Evolutionary conservation across 1,140 invertebrate species (phyloP).

Genomic region (Drosophila santomea): DNA sequence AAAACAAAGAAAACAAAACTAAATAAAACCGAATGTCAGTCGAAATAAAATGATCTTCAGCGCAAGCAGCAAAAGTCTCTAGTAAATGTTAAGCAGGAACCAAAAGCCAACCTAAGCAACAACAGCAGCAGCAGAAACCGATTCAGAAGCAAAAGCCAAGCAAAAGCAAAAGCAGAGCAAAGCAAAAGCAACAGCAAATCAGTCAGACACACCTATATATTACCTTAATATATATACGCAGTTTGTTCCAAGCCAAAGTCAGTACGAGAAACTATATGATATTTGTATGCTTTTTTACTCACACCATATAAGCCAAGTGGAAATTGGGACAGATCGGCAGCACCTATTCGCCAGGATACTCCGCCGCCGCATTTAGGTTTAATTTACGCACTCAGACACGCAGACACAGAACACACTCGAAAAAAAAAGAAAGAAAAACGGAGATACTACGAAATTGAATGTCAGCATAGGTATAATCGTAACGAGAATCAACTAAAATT

Average conservation of each 20-base stretch:
- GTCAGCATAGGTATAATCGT: constrained; percentile 71
- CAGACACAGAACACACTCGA: constrained; percentile 37
- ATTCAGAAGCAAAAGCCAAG: constrained; percentile 36
- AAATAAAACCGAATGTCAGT: constrained; percentile 47
- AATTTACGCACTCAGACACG: constrained; percentile 62
- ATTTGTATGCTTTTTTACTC: constrained; percentile 84
- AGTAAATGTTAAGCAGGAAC: constrained; percentile 71
- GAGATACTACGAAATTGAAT: constrained; percentile 47
- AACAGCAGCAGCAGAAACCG: constrained; percentile 32
- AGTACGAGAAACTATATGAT: constrained; percentile 64
- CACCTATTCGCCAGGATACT: constrained; percentile 15
- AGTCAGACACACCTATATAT: constrained; percentile 55
- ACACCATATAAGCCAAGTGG: constrained; percentile 51
- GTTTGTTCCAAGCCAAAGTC: constrained; percentile 54
- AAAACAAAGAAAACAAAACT: constrained; percentile 28
- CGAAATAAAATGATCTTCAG: constrained; percentile 57
- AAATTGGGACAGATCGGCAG: constrained; percentile 44
- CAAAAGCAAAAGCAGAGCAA: constrained; percentile 8
- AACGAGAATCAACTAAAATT: constrained; percentile 63
- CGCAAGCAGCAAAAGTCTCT: constrained; percentile 53
- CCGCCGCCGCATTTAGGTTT: constrained; percentile 62
- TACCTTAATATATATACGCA: constrained; percentile 39
- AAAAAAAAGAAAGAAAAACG: not conserved
- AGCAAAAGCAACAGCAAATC: constrained; percentile 41
- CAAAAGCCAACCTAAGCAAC: constrained; percentile 64